These are phyloP conservation scores for Tetraneura akinire DNA, from an alignment of 1,140 invertebrate genomes.

Conservation along the genomic window DNA sequence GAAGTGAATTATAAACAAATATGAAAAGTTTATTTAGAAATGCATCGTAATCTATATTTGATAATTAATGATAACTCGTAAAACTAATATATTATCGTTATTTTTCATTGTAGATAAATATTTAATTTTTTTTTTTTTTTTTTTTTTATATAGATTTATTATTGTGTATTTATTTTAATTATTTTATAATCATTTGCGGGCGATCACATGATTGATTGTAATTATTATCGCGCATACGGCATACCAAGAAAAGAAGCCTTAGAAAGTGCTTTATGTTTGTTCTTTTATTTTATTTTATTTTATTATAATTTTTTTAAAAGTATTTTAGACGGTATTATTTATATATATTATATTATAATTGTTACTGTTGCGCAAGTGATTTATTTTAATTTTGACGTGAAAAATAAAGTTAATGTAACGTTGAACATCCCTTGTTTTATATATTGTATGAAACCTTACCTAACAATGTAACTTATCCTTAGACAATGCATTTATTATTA, in stretches of 20 bases:
- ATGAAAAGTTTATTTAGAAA: constrained; percentile 44
- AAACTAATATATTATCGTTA: constrained; percentile 35
- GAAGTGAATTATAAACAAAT: constrained; percentile 32
- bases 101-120: constrained; percentile 46
- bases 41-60: constrained; percentile 47
- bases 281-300: constrained; percentile 23
- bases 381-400: constrained; percentile 48
- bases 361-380: constrained; percentile 49
- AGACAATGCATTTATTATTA: too few species aligned
- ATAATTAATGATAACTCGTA: constrained; percentile 41
- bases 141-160: constrained; percentile 9
- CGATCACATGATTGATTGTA: constrained; percentile 17
- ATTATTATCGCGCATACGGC: constrained; percentile 31
- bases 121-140: constrained; percentile 24
- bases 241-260: not conserved
- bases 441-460: too few species aligned
- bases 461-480: too few species aligned
- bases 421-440: not conserved
- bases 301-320: constrained; percentile 38
- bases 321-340: constrained; percentile 50
- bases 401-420: constrained; percentile 43
- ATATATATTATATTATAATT: constrained; percentile 46
- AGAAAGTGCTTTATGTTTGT: constrained; percentile 37
- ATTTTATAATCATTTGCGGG: constrained; percentile 21
- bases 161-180: constrained; percentile 34